Conservation (phyloP, 2,113 vertebrate genomes). For the Garra rufa region DNA sequence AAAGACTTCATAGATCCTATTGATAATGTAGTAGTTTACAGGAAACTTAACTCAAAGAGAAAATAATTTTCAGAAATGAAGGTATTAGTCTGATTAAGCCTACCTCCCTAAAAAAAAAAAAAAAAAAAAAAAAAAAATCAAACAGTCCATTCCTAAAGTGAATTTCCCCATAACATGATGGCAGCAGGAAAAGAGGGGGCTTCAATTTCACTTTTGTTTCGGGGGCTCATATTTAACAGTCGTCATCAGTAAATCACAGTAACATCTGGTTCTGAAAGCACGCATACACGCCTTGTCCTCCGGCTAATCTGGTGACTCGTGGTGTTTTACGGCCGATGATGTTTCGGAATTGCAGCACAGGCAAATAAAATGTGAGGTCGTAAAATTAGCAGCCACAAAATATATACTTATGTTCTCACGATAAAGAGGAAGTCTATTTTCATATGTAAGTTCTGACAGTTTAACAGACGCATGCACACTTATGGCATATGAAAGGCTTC, state of each 20-base stretch:
- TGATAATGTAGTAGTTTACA: neutral
- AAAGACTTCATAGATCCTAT: neutral
- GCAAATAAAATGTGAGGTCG: slow-evolving; percentile 77
- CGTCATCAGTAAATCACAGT: slow-evolving; percentile 45
- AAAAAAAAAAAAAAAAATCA: neutral
- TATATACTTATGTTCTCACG: slow-evolving; percentile 78
- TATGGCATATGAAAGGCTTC: slow-evolving; percentile 4
- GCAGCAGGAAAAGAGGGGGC: slow-evolving; percentile 78
- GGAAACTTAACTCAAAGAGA: neutral
- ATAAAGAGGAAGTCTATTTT: slow-evolving; percentile 72
- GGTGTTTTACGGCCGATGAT: slow-evolving; percentile 73
- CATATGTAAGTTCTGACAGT: slow-evolving; percentile 58
- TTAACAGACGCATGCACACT: slow-evolving; percentile 56
- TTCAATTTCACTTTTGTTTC: slow-evolving; percentile 38
- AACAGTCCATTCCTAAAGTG: neutral
- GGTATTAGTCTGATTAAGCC: neutral
- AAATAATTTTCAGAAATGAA: neutral
- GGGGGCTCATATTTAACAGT: slow-evolving; percentile 29
- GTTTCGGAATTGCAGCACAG: slow-evolving; percentile 76
- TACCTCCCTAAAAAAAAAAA: neutral
- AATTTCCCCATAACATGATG: neutral
- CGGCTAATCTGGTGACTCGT: slow-evolving; percentile 68
- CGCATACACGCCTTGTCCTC: slow-evolving; percentile 33
- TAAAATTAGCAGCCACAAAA: slow-evolving; percentile 83
- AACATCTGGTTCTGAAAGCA: slow-evolving; percentile 56